Base-by-base conservation (phyloP, 2,113 vertebrate species). In the Istiophorus platypterus region DNA sequence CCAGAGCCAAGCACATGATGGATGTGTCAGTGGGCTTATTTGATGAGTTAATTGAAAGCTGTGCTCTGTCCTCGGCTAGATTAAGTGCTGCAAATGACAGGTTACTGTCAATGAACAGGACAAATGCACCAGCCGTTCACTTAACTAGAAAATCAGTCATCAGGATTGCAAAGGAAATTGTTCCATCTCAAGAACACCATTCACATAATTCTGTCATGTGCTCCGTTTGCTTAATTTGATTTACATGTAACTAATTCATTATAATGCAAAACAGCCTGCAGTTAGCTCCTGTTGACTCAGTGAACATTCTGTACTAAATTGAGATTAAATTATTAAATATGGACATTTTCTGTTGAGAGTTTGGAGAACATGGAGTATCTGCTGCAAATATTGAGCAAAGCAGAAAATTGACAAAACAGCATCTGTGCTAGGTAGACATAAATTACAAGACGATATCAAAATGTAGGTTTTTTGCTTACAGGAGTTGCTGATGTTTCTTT, bases 31-130 rank as follows among this genome's bases (percentile, higher is more conserved):
- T 65, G 31, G 82, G 81, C 77, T 76, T 84, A 85, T 92, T 93
- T 92, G 91, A 93, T 56, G 81, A 89, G 86, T 90, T 93, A 93
- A 94, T 92, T 94, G 91, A 93, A 93, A 92, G 87, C 88, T 89
- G 82, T 61, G 64, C 78, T 85, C 83, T 64, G 58, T 92, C 85
- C 77, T 75, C 78, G 1, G 77, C 72, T 59, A 89, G 86, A 93
- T 88, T 85, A 92, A 93, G 82, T 91, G 83, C 88, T 29, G 85
- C 82, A 92, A 92, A 94, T 91, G 87, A 94, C 73, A 54, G 69
- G 74, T 91, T 91, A 91, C 84, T 84, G 81, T 91, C 90, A 92
- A 26, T 68, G 73, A 91, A 83, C 73, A 29, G 85, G 58, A 88
- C 76, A 39, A 88, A 90, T 74, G 80, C 73, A 81, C 79, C 78